Conservation (phyloP, 2,888 invertebrate species). For the Laothoe populi region DNA sequence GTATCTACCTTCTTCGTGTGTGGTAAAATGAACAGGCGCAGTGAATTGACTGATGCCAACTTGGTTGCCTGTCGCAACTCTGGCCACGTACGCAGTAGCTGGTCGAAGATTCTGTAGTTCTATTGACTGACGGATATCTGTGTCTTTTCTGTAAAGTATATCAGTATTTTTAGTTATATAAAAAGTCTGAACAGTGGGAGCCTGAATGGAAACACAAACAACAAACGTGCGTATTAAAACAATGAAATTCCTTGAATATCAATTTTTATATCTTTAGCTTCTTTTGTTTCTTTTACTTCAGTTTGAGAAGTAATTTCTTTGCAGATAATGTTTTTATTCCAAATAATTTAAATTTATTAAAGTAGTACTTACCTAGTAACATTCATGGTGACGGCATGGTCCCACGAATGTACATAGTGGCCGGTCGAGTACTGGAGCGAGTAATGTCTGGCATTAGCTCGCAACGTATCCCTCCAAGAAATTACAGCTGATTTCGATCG, state of each 20-base stretch:
- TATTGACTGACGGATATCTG: constrained; percentile 64
- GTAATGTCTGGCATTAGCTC: constrained; percentile 67
- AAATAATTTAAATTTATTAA: too few species aligned
- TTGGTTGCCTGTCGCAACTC: constrained; percentile 76
- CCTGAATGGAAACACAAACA: too few species aligned
- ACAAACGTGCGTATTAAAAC: too few species aligned
- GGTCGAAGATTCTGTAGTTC: constrained; percentile 72
- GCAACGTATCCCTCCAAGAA: constrained; percentile 68
- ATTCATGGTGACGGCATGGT: constrained; percentile 67
- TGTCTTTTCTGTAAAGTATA: constrained; percentile 60
- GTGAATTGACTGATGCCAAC: constrained; percentile 76
- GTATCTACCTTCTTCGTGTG: constrained; percentile 74
- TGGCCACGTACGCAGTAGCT: constrained; percentile 69
- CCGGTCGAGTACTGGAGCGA: constrained; percentile 66
- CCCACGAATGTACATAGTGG: constrained; percentile 68
- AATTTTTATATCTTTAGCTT: too few species aligned
- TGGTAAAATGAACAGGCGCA: constrained; percentile 73
- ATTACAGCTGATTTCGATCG: constrained; percentile 60
- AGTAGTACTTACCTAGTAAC: constrained; percentile 61
- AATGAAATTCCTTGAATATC: too few species aligned
- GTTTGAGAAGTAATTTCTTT: too few species aligned
- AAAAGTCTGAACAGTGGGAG: too few species aligned
- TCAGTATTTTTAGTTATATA: not conserved
- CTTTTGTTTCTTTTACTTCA: too few species aligned
- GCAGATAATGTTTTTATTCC: not conserved